Conservation (phyloP, 23 tunicate genomes). For the Trididemnum clinides region DNA sequence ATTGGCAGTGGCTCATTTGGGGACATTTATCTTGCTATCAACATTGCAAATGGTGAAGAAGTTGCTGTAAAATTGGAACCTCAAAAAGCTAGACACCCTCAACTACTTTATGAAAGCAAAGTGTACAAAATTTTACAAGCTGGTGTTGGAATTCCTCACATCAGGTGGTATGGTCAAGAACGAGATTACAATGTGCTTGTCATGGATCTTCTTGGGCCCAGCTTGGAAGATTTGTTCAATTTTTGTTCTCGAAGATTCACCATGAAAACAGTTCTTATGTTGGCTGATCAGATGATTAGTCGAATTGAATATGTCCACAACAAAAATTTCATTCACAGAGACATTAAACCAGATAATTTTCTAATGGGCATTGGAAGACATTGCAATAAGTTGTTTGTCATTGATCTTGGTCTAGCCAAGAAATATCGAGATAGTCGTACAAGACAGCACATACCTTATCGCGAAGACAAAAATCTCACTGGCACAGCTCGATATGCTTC, state of each 20-base stretch:
- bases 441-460: constrained; percentile 82
- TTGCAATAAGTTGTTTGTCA: constrained; percentile 93
- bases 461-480: constrained; percentile 96
- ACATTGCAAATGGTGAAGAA: constrained; percentile 99
- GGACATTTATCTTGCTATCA: constrained; percentile 98
- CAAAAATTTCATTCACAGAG: constrained; percentile 96
- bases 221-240: constrained; percentile 94
- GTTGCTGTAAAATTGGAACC: constrained; percentile 93
- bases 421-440: constrained; percentile 96
- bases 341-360: constrained; percentile 97
- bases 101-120: constrained; percentile 93
- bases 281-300: constrained; percentile 96
- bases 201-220: constrained; percentile 96
- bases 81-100: constrained; percentile 94
- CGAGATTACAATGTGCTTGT: constrained; percentile 96
- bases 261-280: constrained; percentile 95
- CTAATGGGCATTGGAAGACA: constrained; percentile 98
- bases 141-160: constrained; percentile 95
- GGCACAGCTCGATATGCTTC: constrained; percentile 96
- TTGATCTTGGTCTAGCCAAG: constrained; percentile 95
- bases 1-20: constrained; percentile 99
- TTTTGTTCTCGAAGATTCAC: constrained; percentile 91
- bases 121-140: constrained; percentile 87
- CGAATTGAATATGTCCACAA: constrained; percentile 95
- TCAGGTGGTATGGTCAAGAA: constrained; percentile 97